Evolutionary conservation across 2,888 invertebrate genomes (phyloP).

Genomic region (Epiperipatus broadwayi): DNA sequence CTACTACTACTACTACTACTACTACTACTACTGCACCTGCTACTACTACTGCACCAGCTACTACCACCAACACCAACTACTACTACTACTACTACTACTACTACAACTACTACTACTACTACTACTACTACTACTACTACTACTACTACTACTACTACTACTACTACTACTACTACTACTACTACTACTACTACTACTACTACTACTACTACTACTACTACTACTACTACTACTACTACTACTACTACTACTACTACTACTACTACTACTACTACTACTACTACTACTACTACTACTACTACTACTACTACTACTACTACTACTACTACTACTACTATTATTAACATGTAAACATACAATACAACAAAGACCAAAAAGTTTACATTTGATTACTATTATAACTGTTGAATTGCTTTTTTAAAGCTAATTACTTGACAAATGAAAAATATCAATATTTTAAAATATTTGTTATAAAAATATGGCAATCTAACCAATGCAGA

Average conservation of each 20-base stretch:
- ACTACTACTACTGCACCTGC: too few relatives aligned
- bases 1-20: too few relatives aligned
- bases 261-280: slow-evolving; percentile 10
- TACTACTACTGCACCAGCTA: too few relatives aligned
- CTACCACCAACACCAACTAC: too few relatives aligned
- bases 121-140: slow-evolving; percentile 10
- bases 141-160: slow-evolving; percentile 11
- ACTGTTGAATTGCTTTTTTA: too few relatives aligned
- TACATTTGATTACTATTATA: too few relatives aligned
- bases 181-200: slow-evolving; percentile 11
- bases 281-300: slow-evolving; percentile 11
- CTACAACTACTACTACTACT: slow-evolving; percentile 9
- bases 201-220: slow-evolving; percentile 12
- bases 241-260: slow-evolving; percentile 12
- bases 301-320: slow-evolving; percentile 3
- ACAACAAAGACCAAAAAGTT: too few relatives aligned
- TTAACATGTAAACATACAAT: too few relatives aligned
- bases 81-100: slow-evolving; percentile 12
- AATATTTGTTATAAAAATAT: too few relatives aligned
- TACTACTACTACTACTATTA: neutral
- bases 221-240: slow-evolving; percentile 13
- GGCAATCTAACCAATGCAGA: too few relatives aligned
- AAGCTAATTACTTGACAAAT: too few relatives aligned
- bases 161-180: slow-evolving; percentile 10
- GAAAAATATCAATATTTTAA: too few relatives aligned